Base-by-base conservation (phyloP, 2,113 vertebrate genomes). In the Hucho hucho region DNA sequence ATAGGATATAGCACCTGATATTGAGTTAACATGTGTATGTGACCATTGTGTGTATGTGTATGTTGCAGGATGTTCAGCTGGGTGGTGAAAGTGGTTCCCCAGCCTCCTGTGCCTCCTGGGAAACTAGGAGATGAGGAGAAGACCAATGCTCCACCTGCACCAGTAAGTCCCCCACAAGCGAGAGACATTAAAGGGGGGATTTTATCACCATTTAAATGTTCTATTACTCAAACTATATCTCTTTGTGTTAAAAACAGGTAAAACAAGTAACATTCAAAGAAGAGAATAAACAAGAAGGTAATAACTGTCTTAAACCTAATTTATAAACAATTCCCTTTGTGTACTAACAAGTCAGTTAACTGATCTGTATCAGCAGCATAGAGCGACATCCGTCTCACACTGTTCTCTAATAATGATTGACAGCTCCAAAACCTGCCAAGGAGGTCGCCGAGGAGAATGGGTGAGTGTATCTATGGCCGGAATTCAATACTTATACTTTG, bases 81-180 rank as follows among this genome's bases (percentile, higher is more conserved):
- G 93, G 87, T 94, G 84, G 88, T 89, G 24, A 92, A 92, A 89
- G 89, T 94, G 9, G 91, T 93, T 80, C 93, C 93, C 46, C 91
- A 91, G 79, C 92, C 32, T 32, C 4, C 29, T 32, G 29, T 6
- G 29, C 29, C 83, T 29, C 79, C 85, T 0, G 63, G 78, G 68
- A 89, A 81, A 78, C 76, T 81, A 13, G 89, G 81, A 56, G 79
- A 81, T 24, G 83, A 88, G 32, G 32, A 32, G 18, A 83, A 83
- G 37, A 46, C 70, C 5, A 77, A 69, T 0, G 37, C 56, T 1
- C 5, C 5, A 1, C 56, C 79, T 18, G 25, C 76, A 7, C 29
- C 4, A 16, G 26, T 64, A 65, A 81, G 61, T 47, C 63, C 3
- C 1, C 25, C 75, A 25, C 64, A 1, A 80, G 64, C 68, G 37